Conservation (phyloP, 2,113 vertebrate species). For the Oreochromis niloticus region DNA sequence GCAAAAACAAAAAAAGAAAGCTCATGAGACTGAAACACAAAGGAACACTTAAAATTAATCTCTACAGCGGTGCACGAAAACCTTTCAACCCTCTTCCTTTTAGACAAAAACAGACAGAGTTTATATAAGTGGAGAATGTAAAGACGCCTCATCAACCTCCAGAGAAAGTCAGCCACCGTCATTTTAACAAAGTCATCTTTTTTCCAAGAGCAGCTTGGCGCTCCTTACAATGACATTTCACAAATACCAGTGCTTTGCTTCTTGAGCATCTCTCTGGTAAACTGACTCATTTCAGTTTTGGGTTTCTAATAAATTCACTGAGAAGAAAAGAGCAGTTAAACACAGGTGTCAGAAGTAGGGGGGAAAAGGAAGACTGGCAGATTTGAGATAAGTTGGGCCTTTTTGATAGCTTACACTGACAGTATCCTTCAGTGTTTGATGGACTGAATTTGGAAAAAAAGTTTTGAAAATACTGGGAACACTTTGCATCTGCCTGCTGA, state of each 20-base stretch:
- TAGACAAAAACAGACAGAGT: neutral
- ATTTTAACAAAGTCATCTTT: neutral
- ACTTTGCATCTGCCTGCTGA: neutral
- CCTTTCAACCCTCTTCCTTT: neutral
- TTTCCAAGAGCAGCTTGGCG: conserved; percentile 12
- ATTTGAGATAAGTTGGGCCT: neutral
- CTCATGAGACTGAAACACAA: neutral
- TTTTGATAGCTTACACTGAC: neutral
- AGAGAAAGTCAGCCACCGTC: neutral
- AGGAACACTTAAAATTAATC: neutral
- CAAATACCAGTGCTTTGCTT: neutral
- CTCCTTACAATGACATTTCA: conserved; percentile 13
- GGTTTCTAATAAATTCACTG: neutral
- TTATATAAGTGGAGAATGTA: neutral
- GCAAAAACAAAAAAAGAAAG: neutral
- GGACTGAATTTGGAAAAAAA: neutral
- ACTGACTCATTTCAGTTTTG: neutral
- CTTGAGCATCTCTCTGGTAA: conserved; percentile 1
- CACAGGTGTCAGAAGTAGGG: neutral
- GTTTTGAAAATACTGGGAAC: neutral
- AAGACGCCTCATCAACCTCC: neutral
- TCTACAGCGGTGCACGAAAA: neutral
- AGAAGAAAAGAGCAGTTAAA: neutral
- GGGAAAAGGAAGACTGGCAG: neutral
- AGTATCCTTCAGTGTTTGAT: neutral